A percentile compares a stretch with the other conserved stretches of the same genome.
These are phyloP conservation scores for Brachyhypopomus occidentalis DNA, from an alignment of 2,113 vertebrate genomes.

Conservation along the genomic window DNA sequence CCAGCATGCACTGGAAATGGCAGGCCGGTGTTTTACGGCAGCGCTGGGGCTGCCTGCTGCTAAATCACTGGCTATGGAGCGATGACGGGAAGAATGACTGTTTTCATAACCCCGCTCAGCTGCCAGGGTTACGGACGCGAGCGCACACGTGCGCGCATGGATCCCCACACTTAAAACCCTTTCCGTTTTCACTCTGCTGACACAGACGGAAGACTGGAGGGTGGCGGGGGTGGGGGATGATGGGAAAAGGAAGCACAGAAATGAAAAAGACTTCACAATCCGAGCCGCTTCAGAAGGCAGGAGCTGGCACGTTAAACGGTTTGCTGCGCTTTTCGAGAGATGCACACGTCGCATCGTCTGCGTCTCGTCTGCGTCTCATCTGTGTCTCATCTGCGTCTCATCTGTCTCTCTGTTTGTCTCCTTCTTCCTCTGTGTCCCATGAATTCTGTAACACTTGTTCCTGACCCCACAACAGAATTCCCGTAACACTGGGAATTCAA, in stretches of 20 bases:
- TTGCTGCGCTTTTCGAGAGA: not conserved
- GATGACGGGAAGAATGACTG: conserved; percentile 97
- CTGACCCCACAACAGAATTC: conserved; percentile 3
- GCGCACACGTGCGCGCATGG: conserved; percentile 71
- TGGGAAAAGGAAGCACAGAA: not conserved
- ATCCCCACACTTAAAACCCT: conserved; percentile 64
- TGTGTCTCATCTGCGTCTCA: not conserved
- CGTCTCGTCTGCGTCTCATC: not conserved
- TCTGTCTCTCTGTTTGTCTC: not conserved
- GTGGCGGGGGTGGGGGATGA: not conserved
- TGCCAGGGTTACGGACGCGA: conserved; percentile 84
- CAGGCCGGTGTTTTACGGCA: conserved; percentile 57
- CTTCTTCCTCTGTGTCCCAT: not conserved
- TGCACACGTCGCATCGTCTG: too few species aligned
- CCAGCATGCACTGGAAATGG: conserved; percentile 50
- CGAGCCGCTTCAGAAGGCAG: not conserved
- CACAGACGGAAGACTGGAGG: conserved; percentile 28
- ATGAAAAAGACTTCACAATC: not conserved
- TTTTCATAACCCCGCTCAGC: conserved; percentile 97
- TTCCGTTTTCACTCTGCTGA: conserved; percentile 28
- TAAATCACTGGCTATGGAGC: conserved; percentile 97
- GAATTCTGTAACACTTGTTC: not conserved
- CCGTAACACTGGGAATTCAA: not conserved
- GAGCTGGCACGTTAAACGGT: conserved; percentile 30
- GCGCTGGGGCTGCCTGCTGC: conserved; percentile 78